Evolutionary conservation across 2,888 invertebrate genomes (phyloP), one percentile per base, ranked within the genome.

Genomic region (Dasysyrphus tricinctus): DNA sequence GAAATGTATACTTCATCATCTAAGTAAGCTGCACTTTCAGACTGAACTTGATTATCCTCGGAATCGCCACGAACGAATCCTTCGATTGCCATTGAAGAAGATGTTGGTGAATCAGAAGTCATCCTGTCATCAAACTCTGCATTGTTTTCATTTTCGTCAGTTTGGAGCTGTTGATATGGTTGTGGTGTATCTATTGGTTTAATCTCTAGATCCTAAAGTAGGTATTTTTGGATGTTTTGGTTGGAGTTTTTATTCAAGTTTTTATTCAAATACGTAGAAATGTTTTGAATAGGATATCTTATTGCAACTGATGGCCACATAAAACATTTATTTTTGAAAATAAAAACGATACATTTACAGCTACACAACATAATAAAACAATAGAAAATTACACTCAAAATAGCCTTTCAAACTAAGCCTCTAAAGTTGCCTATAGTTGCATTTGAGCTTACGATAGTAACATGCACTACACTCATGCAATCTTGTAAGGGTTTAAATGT

Each of bases 1-100:
- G 85, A 89, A 88, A 76, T 88, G 56, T 88, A 91, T 90, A 90
- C 91, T 90, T 92, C 91, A 89, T 91, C 89, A 88, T 88, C 88
- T 77, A 77, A 69, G 90, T 88, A 89, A 90, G 91, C 91, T 89
- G 92, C 92, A 89, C 91, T 91, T 91, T 92, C 91, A 88, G 92
- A 93, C 90, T 93, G 92, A 90, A 93, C 91, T 91, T 92, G 92
- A 91, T 89, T 91, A 91, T 93, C 93, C 90, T 92, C 92, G 80
- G 93, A 89, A 86, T 90, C 92, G 81, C 93, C 93, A 63, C 90
- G 90, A 24, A 93, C 91, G 72, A 91, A 91, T 57, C 92, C 92
- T 87, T 93, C 91, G 69, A 92, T 92, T 82, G 92, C 92, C 89
- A 92, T 80, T 54, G 92, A 90, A 44, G 92, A 91, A 44, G 92